Conservation (phyloP, 1,140 invertebrate genomes). For the Ephestia elutella region DNA sequence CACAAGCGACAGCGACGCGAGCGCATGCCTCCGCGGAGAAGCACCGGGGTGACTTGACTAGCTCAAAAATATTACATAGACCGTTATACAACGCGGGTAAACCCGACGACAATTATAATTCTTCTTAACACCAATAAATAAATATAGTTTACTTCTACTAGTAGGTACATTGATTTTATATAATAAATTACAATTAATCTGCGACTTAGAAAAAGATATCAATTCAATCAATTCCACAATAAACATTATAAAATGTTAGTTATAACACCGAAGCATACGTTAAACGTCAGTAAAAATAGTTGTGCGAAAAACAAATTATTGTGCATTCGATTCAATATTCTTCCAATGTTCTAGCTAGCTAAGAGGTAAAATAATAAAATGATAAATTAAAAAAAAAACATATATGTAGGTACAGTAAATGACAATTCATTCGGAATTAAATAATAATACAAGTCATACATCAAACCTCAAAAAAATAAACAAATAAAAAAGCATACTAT, state of each 20-base stretch:
- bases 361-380: slow-evolving; percentile 20
- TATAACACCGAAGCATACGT: slow-evolving; percentile 21
- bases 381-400: slow-evolving; percentile 14
- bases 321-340: slow-evolving; percentile 26
- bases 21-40: not conserved
- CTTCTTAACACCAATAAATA: not conserved
- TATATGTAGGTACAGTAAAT: slow-evolving; percentile 13
- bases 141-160: not conserved
- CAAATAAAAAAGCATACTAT: not conserved
- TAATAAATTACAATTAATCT: not conserved
- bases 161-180: slow-evolving; percentile 5
- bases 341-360: slow-evolving; percentile 18
- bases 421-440: too few species aligned
- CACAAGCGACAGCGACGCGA: not conserved
- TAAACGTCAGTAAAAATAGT: slow-evolving; percentile 13
- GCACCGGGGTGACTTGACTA: not conserved
- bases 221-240: slow-evolving; percentile 25
- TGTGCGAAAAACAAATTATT: slow-evolving; percentile 26
- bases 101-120: not conserved
- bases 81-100: not conserved
- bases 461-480: too few species aligned
- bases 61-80: not conserved
- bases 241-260: slow-evolving; percentile 18
- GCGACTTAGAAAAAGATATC: slow-evolving; percentile 12
- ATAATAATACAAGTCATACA: too few species aligned